These are phyloP conservation scores for Nephrotoma flavescens DNA, from an alignment of 2,888 invertebrate genomes.

Conservation along the genomic window DNA sequence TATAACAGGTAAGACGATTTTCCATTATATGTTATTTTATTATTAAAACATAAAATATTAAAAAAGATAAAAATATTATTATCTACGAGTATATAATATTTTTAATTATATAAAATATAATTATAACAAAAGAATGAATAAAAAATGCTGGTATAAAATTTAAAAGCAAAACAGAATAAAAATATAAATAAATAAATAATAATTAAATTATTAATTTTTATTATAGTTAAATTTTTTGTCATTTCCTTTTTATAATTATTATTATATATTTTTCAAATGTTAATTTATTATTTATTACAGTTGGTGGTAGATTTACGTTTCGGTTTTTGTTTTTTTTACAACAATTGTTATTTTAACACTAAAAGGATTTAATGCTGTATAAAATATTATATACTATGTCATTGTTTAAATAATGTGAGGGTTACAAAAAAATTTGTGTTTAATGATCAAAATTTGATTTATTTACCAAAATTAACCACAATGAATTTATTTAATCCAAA, in stretches of 20 bases:
- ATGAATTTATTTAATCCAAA: neutral
- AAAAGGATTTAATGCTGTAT: neutral
- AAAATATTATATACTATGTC: neutral
- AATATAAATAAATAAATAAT: neutral
- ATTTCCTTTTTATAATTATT: neutral
- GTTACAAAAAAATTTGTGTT: neutral
- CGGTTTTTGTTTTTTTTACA: neutral
- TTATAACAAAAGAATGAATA: neutral
- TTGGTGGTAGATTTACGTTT: neutral
- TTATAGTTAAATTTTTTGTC: neutral
- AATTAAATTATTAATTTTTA: neutral
- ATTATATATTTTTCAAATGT: neutral
- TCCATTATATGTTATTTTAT: neutral
- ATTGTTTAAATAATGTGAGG: neutral
- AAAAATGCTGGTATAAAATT: neutral
- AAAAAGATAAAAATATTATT: neutral
- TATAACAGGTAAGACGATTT: constrained; percentile 82
- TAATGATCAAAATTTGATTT: neutral
- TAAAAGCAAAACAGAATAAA: neutral
- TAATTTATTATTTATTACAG: neutral
- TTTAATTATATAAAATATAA: neutral
- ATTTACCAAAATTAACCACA: neutral
- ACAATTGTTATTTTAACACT: neutral
- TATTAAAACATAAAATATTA: neutral
- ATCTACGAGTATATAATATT: neutral